phyloP scores from a whole-genome alignment of 2,113 vertebrate genomes.

The Callithrix jacchus region DNA sequence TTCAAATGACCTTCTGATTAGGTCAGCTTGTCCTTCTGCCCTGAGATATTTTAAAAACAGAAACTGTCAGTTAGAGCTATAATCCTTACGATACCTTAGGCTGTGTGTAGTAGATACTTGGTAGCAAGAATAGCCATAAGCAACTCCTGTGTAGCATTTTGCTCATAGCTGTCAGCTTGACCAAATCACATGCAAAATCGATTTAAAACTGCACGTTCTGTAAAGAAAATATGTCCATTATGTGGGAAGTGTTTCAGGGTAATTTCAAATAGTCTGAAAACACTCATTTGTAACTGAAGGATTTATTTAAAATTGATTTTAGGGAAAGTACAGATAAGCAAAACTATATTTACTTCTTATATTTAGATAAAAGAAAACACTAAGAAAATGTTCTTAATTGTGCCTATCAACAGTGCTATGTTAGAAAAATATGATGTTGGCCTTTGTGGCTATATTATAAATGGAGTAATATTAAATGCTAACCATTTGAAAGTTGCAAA shows the following conservation, averaged over 20 bases:
- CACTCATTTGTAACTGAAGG: slow-evolving; percentile 53
- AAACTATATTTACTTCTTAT: not conserved
- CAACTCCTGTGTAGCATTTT: slow-evolving; percentile 54
- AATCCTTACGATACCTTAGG: slow-evolving; percentile 71
- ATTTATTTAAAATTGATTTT: slow-evolving; percentile 52
- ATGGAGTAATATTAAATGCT: slow-evolving; percentile 17
- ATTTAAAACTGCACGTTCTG: slow-evolving; percentile 57
- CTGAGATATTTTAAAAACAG: slow-evolving; percentile 72
- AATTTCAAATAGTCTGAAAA: slow-evolving; percentile 63
- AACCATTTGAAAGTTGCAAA: slow-evolving; percentile 55
- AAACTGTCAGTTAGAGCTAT: slow-evolving; percentile 73
- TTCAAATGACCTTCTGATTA: slow-evolving; percentile 79
- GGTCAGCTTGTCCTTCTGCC: slow-evolving; percentile 82
- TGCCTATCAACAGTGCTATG: slow-evolving; percentile 34
- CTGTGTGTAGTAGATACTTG: slow-evolving; percentile 39
- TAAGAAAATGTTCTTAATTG: slow-evolving; percentile 34
- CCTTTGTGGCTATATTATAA: slow-evolving; percentile 13
- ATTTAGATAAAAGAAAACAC: not conserved
- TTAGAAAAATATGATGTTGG: slow-evolving; percentile 20
- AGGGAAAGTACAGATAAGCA: slow-evolving; percentile 49
- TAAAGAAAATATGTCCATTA: slow-evolving; percentile 65
- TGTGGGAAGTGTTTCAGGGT: slow-evolving; percentile 67
- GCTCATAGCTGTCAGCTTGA: slow-evolving; percentile 65
- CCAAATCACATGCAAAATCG: slow-evolving; percentile 43
- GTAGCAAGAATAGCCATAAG: slow-evolving; percentile 29